Base-by-base conservation (phyloP, 2,113 vertebrate species). In the Semicossyphus pulcher region DNA sequence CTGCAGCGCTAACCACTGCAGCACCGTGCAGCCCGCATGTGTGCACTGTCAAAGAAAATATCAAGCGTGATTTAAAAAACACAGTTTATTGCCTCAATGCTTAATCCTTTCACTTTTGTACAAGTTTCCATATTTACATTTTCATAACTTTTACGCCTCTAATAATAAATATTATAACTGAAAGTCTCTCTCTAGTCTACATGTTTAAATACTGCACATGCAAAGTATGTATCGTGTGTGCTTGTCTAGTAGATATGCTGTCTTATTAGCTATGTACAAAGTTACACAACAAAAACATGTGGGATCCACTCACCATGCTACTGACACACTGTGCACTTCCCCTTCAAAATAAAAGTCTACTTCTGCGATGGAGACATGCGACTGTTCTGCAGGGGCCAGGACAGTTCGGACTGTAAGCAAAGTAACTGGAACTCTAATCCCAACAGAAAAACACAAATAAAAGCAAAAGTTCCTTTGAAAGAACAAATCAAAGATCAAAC, bases 31-130 rank as follows among this genome's bases (percentile, higher is more conserved):
- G n/a, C n/a, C n/a, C n/a, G n/a, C 16, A 42, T 42, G 14, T 18
- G 18, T 41, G 18, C 1, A n/a, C 23, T 16, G 21, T 25, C 10
- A 20, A 72, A 82, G 31, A 61, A 83, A 78, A 64, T 21, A 64
- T 6, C 36, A 20, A 44, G 4, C 48, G 59, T 0, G 4, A 15
- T 66, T 71, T 85, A 79, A 91, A 93, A 92, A 93, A 90, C 91
- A 88, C 76, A 90, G 88, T 94, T 97, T 97, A 97, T 97, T 98
- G 96, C 96, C 95, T 95, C 95, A 95, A 95, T 95, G 94, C 94
- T 95, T 81, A 47, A 93, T 93, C 92, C 90, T 93, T 94, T 92
- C 88, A 92, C 90, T 91, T 95, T 95, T 97, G 94, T 96, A 98
- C 96, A 97, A 93, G 93, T 93, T 94, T 94, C 88, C 84, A 11